Base-by-base conservation (phyloP, 1,140 invertebrate species). In the Polypedilum pembai region DNA sequence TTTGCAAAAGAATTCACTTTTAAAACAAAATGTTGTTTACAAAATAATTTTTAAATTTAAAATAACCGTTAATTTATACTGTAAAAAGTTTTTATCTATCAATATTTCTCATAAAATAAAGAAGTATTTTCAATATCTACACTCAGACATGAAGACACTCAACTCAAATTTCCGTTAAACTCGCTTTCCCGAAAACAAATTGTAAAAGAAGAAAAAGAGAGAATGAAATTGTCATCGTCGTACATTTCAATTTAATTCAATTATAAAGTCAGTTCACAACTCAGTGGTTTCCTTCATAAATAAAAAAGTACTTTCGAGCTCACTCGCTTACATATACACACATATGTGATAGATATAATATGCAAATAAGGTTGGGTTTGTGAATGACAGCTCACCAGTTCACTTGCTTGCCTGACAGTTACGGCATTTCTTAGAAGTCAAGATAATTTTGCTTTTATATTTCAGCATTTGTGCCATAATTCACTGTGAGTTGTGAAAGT, bases 221-320 rank as follows among this genome's bases (percentile, higher is more conserved):
- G 24, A 33, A 33, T 33, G 5, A 33, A 33, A 33, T 33, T 33
- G 24, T 33, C 24, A 33, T 33, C 24, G 24, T 33, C 24, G 24
- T 33, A 33, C 24, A 33, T 33, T 33, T 33, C 45, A 56, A 69
- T 69, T 69, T 69, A 69, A 69, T 69, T 69, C 20, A 69, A 69
- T 69, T 69, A 69, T 8, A 18, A 20, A 69, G 17, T 69, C 65
- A 18, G 20, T 20, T 69, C 65, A 69, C 65, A 69, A 69, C 18
- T 69, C 65, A 21, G 8, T 69, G 17, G 17, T 21, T 69, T 69
- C 65, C 65, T 69, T 69, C 20, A 20, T 21, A 69, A 69, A 69
- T 69, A 69, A 69, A 69, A 69, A 18, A 56, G 24, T 33, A 33
- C 24, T 33, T 56, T n/a, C 45, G n/a, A n/a, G 45, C 45, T 56